Evolutionary conservation across 2,113 vertebrate species (phyloP).

Genomic region (Collichthys lucidus): DNA sequence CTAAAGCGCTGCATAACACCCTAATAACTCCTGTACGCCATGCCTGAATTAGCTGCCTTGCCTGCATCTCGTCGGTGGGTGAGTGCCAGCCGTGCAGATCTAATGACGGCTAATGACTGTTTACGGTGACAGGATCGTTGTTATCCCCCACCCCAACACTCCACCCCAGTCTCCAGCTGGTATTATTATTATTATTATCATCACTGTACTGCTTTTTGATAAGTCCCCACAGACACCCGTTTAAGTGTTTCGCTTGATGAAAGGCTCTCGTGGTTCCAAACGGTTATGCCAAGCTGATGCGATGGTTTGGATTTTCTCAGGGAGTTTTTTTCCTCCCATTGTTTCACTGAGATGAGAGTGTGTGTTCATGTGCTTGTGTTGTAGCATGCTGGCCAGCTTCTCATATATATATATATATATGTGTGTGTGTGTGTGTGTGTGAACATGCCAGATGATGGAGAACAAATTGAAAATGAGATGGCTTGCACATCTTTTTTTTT

Average conservation of each 20-base stretch:
- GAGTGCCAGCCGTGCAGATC: conserved; percentile 69
- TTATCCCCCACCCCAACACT: conserved; percentile 31
- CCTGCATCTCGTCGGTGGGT: conserved; percentile 56
- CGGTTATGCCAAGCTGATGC: conserved; percentile 57
- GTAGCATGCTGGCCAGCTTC: conserved; percentile 21
- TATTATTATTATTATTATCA: conserved; percentile 66
- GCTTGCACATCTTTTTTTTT: conserved; percentile 55
- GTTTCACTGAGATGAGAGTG: conserved; percentile 56
- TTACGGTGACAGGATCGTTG: conserved; percentile 75
- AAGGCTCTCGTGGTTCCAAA: conserved; percentile 55
- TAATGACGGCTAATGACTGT: conserved; percentile 82
- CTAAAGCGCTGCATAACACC: conserved; percentile 57
- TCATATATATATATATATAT: conserved; percentile 14
- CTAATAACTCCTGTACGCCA: conserved; percentile 70
- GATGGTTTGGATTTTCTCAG: conserved; percentile 48
- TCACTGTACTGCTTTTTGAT: conserved; percentile 65
- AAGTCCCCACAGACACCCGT: conserved; percentile 65
- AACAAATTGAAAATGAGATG: conserved; percentile 83
- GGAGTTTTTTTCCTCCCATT: conserved; percentile 32
- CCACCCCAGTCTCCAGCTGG: conserved; percentile 71
- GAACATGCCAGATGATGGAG: conserved; percentile 74
- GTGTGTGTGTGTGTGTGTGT: conserved; percentile 34
- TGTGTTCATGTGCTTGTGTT: conserved; percentile 34
- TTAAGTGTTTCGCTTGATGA: conserved; percentile 69
- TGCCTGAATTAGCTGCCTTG: conserved; percentile 44